A percentile compares a stretch with the other conserved stretches of the same genome.
Conservation (phyloP, 2,113 vertebrate species). For the Ciconia maguari region DNA sequence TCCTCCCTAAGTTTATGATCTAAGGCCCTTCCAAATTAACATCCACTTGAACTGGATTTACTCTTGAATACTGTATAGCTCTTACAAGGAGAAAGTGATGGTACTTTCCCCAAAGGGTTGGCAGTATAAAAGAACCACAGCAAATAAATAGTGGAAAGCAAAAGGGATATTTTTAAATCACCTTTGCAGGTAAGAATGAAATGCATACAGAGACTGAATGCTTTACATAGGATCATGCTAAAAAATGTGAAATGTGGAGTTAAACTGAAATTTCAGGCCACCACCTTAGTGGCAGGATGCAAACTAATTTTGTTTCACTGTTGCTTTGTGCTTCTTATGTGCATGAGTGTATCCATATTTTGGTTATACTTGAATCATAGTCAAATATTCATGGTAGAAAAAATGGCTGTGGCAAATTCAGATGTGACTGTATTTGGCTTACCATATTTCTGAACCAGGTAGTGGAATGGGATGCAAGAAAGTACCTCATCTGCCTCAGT, state of each 20-base stretch:
- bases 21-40: background rate
- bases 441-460: background rate
- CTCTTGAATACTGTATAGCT: background rate
- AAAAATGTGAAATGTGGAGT: background rate
- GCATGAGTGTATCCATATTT: background rate
- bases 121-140: background rate
- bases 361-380: background rate
- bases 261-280: background rate
- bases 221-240: background rate
- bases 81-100: background rate
- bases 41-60: background rate
- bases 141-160: background rate
- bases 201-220: background rate
- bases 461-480: background rate
- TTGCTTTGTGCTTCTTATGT: background rate
- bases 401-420: background rate
- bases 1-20: background rate
- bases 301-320: background rate
- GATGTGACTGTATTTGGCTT: background rate
- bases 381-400: background rate
- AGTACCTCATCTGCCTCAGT: background rate
- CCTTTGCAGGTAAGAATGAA: background rate
- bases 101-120: background rate
- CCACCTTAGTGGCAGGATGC: accelerated
- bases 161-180: background rate